Percentiles rank a stretch among this genome's conserved stretches.
phyloP scores from a whole-genome alignment of 30 jellyfish, hydroid and myxozoan species.

The Hydractinia echinata region DNA sequence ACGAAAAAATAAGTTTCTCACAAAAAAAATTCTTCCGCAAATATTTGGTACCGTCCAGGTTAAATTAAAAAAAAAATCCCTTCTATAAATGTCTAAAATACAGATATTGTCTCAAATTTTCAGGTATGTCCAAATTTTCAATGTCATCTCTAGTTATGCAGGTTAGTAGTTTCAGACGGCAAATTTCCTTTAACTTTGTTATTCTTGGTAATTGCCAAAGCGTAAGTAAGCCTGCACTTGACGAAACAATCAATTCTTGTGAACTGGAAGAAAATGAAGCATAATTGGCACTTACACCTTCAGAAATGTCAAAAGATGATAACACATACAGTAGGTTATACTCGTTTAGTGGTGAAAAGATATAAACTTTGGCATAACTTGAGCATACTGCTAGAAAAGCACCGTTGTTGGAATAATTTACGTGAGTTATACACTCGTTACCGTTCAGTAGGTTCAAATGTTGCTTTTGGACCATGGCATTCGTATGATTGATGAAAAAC shows the following conservation, averaged over 20 bases:
- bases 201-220: slow-evolving; percentile 71
- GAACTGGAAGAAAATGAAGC: slow-evolving; percentile 8
- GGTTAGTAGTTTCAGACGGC: slow-evolving; percentile 40
- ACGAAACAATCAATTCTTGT: slow-evolving; percentile 54
- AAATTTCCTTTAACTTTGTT: slow-evolving; percentile 53
- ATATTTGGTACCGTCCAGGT: no score
- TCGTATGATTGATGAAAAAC: background rate
- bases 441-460: background rate
- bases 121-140: slow-evolving; percentile 39
- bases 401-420: background rate
- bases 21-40: no score
- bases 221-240: slow-evolving; percentile 49
- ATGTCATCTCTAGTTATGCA: slow-evolving; percentile 13
- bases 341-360: background rate
- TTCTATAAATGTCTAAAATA: background rate
- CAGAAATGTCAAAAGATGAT: background rate
- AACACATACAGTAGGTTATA: background rate
- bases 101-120: slow-evolving; percentile 35
- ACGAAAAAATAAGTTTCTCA: no score
- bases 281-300: background rate
- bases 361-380: background rate
- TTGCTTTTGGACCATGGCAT: background rate
- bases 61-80: no score
- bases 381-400: background rate
- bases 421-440: background rate